Base-by-base conservation (phyloP, 1,140 invertebrate species). In the Drosophila pseudoobscura region DNA sequence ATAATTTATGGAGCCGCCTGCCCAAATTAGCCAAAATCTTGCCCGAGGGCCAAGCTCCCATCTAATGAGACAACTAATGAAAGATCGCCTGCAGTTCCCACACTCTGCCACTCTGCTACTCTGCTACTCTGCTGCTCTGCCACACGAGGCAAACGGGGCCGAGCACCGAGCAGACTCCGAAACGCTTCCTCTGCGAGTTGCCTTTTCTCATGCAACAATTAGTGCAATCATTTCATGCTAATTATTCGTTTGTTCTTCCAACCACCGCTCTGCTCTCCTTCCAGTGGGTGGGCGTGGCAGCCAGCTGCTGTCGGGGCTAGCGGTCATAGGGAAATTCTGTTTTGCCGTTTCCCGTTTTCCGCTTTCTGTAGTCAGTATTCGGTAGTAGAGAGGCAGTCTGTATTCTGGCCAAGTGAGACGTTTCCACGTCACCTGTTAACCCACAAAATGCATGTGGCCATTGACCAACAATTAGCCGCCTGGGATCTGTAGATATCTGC, bases 161-260 rank as follows among this genome's bases (percentile, higher is more conserved):
- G 17, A 17, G 45, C 46, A 24, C 3, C 3, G 11, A 6, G 13
- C 43, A 24, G 6, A 61, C 11, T 11, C n/a, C 6, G 31, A 2
- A 11, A 51, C 26, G 13, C 41, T 57, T 17, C 52, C 7, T 8
- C 7, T 31, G 1, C 29, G 17, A 17, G 7, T 44, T 26, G 13
- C 39, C 22, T 45, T 68, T 84, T 85, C 63, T 65, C 71, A 85
- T 66, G 80, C 77, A 63, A 62, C 72, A 85, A 85, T 85, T 88
- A 85, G 83, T 88, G 76, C 64, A 85, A 87, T 85, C 72, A 80
- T 87, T 74, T 80, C 73, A 80, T 85, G 80, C 80, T 85, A 85
- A 85, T 85, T 87, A 80, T 85, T 55, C 63, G 57, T 85, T 66
- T 59, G 64, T 80, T 80, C 64, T 69, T 64, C 20, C 35, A 52